phyloP scores from a whole-genome alignment of 2,888 invertebrate genomes.

The Antheraea assamensis region DNA sequence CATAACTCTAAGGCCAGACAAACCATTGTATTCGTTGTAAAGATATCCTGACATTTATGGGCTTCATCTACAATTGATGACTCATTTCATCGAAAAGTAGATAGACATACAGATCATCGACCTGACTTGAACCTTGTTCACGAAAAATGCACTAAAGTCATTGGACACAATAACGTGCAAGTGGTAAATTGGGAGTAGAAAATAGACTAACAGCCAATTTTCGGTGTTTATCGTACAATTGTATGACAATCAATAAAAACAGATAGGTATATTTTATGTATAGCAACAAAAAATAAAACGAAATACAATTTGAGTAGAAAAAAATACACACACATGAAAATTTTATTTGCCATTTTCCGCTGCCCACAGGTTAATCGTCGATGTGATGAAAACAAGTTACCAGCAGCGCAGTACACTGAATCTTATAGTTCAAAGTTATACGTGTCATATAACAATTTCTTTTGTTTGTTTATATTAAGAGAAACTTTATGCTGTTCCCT shows the following conservation, averaged over 20 bases:
- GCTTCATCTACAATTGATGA: conserved; percentile 28
- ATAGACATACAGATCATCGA: conserved; percentile 29
- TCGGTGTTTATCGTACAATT: background rate
- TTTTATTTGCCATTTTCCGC: background rate
- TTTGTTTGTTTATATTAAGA: background rate
- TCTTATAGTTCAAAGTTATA: background rate
- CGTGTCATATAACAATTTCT: too few species aligned
- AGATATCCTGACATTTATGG: conserved; percentile 38
- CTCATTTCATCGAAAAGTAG: conserved; percentile 30
- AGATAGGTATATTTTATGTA: background rate
- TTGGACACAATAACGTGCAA: conserved; percentile 23
- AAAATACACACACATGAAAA: background rate
- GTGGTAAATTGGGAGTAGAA: conserved; percentile 17
- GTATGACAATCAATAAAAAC: background rate
- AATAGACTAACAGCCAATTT: conserved; percentile 8
- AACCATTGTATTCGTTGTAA: conserved; percentile 47
- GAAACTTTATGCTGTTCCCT: background rate
- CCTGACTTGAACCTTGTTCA: conserved; percentile 28
- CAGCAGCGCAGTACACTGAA: background rate
- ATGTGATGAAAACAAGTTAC: background rate
- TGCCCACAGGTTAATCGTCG: background rate
- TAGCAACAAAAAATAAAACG: too few species aligned
- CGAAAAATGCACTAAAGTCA: conserved; percentile 23
- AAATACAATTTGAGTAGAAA: too few species aligned
- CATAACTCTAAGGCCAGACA: conserved; percentile 42